These are phyloP conservation scores for Drosophila birchii DNA, from an alignment of 2,888 invertebrate species.

Conservation along the genomic window DNA sequence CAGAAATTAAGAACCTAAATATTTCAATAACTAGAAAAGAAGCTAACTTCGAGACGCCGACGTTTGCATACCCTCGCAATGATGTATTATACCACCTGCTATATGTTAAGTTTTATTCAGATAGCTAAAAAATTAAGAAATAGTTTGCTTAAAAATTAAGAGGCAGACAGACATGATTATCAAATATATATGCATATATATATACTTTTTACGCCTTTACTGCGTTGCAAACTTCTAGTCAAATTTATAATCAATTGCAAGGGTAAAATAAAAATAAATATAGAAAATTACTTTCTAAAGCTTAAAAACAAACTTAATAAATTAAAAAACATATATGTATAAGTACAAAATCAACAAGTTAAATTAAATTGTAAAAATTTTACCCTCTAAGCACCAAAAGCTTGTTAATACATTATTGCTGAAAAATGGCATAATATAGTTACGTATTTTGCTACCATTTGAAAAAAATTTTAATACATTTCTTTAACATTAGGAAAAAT, in stretches of 20 bases:
- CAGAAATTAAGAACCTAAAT: neutral
- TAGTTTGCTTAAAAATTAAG: neutral
- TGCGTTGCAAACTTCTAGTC: neutral
- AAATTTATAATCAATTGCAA: neutral
- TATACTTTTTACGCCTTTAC: neutral
- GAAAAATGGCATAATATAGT: neutral
- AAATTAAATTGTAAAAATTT: neutral
- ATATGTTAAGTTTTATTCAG: neutral
- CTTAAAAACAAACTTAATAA: neutral
- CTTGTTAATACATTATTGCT: neutral
- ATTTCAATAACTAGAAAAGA: neutral
- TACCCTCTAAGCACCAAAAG: neutral
- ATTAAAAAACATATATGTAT: neutral
- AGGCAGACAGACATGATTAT: no score
- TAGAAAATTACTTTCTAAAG: neutral
- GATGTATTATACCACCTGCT: neutral
- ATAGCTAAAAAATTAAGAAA: neutral
- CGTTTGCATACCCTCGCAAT: neutral
- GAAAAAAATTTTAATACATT: neutral
- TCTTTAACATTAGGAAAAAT: neutral
- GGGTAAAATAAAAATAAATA: neutral
- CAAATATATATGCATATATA: no score
- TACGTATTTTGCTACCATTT: neutral
- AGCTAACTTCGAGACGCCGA: neutral
- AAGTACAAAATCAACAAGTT: neutral